Conservation (phyloP, 2,888 invertebrate genomes). For the Thalpophila matura region DNA sequence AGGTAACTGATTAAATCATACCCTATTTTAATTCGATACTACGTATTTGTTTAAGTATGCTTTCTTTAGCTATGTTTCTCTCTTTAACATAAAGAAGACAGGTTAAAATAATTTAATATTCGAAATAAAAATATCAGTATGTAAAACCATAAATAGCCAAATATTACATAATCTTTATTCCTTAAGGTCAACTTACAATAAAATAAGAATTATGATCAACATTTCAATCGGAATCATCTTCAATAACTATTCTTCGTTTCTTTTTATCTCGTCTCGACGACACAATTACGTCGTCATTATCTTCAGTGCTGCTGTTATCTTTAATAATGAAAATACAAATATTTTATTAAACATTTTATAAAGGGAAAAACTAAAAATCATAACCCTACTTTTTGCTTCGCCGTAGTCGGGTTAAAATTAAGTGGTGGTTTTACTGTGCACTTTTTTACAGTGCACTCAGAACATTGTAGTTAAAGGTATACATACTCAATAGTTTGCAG, state of each 20-base stretch:
- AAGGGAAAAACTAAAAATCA: conserved; percentile 31
- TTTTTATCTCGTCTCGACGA: conserved; percentile 75
- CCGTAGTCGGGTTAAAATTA: too few relatives aligned
- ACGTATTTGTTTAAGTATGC: too few relatives aligned
- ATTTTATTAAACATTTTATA: conserved; percentile 1
- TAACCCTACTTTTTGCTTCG: too few relatives aligned
- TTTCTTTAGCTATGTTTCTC: background rate
- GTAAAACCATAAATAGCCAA: conserved; percentile 12
- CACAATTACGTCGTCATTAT: conserved; percentile 74
- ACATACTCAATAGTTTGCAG: too few relatives aligned
- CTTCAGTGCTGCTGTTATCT: conserved; percentile 80
- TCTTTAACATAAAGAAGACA: background rate
- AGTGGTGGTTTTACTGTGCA: too few relatives aligned
- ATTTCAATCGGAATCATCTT: conserved; percentile 84
- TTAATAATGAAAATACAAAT: conserved; percentile 50
- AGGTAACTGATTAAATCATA: too few relatives aligned
- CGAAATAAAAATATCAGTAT: background rate
- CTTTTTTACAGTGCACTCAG: too few relatives aligned
- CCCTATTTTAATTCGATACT: too few relatives aligned
- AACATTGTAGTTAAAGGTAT: too few relatives aligned
- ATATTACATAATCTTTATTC: conserved; percentile 41
- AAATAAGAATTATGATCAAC: conserved; percentile 35
- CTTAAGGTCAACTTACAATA: conserved; percentile 49
- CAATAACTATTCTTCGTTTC: conserved; percentile 80
- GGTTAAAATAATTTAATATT: background rate